Conservation (phyloP, 2,797 vertebrate species). For the Scomberomorus guttatus region DNA sequence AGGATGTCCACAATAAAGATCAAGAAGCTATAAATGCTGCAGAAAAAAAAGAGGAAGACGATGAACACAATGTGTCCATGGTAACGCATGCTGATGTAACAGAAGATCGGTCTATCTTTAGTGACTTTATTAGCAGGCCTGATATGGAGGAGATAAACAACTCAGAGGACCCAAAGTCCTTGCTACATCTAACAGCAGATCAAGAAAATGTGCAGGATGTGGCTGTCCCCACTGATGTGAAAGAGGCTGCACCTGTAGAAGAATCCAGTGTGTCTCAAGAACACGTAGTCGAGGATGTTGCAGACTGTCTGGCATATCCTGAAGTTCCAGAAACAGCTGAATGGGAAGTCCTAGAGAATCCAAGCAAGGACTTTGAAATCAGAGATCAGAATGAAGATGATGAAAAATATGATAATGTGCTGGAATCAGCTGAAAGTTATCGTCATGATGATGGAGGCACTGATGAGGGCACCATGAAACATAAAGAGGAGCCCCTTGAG, state of each 20-base stretch:
- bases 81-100: constrained; percentile 52
- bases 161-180: constrained; percentile 53
- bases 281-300: constrained; percentile 30
- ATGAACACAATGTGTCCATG: constrained; percentile 59
- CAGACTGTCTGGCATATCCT: constrained; percentile 9
- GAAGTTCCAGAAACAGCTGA: constrained; percentile 49
- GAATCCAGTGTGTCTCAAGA: constrained; percentile 24
- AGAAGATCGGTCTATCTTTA: constrained; percentile 41
- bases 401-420: constrained; percentile 1
- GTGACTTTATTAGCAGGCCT: constrained; percentile 45
- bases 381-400: constrained; percentile 14
- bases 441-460: constrained; percentile 1
- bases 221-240: neutral
- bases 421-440: constrained; percentile 30
- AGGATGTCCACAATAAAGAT: constrained; percentile 30
- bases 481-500: constrained; percentile 38
- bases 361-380: constrained; percentile 35
- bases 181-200: constrained; percentile 8
- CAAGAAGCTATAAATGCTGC: constrained; percentile 16
- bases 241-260: constrained; percentile 16
- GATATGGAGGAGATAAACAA: constrained; percentile 56
- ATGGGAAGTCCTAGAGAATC: constrained; percentile 61
- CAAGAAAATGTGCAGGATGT: constrained; percentile 20
- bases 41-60: constrained; percentile 56
- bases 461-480: constrained; percentile 9